These are phyloP conservation scores for Tupaia chinensis DNA, from an alignment of 2,113 vertebrate genomes.

Conservation along the genomic window DNA sequence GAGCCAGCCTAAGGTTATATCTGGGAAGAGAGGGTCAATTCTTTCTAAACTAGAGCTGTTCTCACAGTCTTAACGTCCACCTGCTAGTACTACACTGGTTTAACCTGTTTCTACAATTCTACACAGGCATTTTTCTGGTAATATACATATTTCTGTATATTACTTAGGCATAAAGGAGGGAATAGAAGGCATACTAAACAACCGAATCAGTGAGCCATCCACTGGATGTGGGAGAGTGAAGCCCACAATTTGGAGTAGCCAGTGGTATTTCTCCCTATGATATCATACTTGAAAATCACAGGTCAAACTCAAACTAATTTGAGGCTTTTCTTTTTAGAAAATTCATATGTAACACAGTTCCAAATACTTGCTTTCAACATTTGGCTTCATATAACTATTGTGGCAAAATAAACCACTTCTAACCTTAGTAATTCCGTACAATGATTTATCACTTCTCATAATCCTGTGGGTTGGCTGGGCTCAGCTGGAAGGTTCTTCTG, in stretches of 20 bases:
- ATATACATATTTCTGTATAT: not conserved
- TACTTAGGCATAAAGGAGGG: not conserved
- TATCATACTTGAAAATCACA: not conserved
- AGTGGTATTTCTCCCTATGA: not conserved
- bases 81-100: not conserved
- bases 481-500: slow-evolving; percentile 55
- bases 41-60: not conserved
- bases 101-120: not conserved
- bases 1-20: slow-evolving; percentile 7
- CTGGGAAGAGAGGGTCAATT: not conserved
- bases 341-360: not conserved
- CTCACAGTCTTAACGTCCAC: slow-evolving; percentile 11
- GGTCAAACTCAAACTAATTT: not conserved
- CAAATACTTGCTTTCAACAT: not conserved
- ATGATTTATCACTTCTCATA: not conserved
- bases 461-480: not conserved
- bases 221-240: not conserved
- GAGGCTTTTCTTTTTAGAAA: not conserved
- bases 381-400: not conserved
- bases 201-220: not conserved
- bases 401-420: not conserved
- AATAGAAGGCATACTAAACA: not conserved
- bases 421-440: not conserved
- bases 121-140: not conserved
- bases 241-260: not conserved